Percentiles rank a stretch among this genome's conserved stretches.
Evolutionary conservation across 2,113 vertebrate genomes (phyloP).

Genomic region (Ceyx cyanopectus): DNA sequence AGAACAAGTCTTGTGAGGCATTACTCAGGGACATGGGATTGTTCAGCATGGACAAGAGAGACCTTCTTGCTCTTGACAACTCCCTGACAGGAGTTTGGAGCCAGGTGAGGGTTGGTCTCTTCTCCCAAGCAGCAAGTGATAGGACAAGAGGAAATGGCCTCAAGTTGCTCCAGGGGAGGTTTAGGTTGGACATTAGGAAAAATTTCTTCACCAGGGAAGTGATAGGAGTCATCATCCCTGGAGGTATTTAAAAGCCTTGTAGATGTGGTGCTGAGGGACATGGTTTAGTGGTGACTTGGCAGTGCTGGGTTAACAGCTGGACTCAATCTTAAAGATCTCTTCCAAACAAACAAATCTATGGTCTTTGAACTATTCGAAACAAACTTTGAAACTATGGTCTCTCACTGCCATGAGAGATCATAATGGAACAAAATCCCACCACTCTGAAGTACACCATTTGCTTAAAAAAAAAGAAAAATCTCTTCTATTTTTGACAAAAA

Average conservation of each 20-base stretch:
- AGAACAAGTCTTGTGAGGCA: not conserved
- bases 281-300: not conserved
- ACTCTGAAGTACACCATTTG: rapidly evolving
- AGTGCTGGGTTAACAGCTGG: not conserved
- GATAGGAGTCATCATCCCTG: not conserved
- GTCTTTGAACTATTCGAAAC: not conserved
- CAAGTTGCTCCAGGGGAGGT: not conserved
- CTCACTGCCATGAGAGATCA: not conserved
- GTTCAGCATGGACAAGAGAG: not conserved
- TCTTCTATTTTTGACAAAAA: not conserved
- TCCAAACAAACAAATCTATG: not conserved
- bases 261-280: not conserved
- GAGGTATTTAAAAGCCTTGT: not conserved
- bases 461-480: not conserved
- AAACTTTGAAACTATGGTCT: not conserved
- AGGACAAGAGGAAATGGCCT: not conserved
- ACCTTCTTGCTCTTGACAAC: not conserved
- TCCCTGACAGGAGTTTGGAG: not conserved
- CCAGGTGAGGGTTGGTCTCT: not conserved
- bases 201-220: not conserved
- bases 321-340: not conserved
- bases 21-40: not conserved
- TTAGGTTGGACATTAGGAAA: not conserved
- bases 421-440: not conserved
- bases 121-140: not conserved